Percentiles rank a stretch among this genome's conserved stretches.
Conservation (phyloP, 1,140 invertebrate species). For the Calephelis virginiensis region DNA sequence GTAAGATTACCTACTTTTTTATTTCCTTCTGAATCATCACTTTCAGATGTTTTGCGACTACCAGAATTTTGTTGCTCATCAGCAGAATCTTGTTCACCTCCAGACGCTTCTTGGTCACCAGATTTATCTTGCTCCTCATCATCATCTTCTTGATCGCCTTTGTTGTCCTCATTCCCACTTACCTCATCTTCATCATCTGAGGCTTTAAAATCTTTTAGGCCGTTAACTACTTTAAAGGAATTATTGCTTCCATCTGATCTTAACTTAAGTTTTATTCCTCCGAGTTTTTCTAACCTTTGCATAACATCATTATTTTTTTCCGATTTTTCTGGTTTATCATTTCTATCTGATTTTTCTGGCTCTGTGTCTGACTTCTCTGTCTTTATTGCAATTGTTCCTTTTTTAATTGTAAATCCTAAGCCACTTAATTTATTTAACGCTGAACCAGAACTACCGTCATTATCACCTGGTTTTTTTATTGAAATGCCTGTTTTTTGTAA, state of each 20-base stretch:
- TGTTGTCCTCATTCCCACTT: constrained; percentile 48
- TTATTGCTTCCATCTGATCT: constrained; percentile 60
- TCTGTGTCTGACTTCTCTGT: constrained; percentile 49
- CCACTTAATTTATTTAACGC: constrained; percentile 62
- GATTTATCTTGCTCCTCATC: constrained; percentile 43
- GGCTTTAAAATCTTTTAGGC: constrained; percentile 64
- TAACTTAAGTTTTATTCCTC: constrained; percentile 65
- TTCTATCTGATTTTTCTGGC: constrained; percentile 21
- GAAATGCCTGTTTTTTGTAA: constrained; percentile 57
- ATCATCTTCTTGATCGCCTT: constrained; percentile 41
- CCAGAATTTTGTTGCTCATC: constrained; percentile 37
- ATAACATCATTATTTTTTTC: constrained; percentile 46
- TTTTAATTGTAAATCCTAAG: constrained; percentile 69
- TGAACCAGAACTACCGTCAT: constrained; percentile 43
- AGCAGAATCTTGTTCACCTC: constrained; percentile 45
- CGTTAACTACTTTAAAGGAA: constrained; percentile 67
- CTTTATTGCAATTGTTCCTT: constrained; percentile 55
- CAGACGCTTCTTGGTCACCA: constrained; percentile 40
- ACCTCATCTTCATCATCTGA: constrained; percentile 63
- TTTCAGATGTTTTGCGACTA: constrained; percentile 40
- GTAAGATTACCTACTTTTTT: constrained; percentile 21
- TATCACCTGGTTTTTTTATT: constrained; percentile 50
- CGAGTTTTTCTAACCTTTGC: constrained; percentile 60
- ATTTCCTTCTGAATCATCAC: constrained; percentile 42
- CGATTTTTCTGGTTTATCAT: constrained; percentile 19